Percentiles rank a stretch among this genome's conserved stretches.
Evolutionary conservation across 2,113 vertebrate genomes (phyloP).

Genomic region (Synodontis membranacea): DNA sequence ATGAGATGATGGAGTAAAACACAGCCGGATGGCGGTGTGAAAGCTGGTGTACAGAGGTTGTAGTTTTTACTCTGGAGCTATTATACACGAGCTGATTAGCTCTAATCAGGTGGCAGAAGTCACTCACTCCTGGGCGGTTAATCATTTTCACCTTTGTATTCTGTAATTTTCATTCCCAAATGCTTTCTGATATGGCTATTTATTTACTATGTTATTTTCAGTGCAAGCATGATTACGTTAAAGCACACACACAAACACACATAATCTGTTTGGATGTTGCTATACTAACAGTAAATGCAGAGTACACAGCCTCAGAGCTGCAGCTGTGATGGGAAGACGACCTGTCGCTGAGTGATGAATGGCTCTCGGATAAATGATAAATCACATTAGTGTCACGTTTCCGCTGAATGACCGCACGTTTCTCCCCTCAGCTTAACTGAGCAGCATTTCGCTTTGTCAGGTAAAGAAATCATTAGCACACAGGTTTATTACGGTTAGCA

Average conservation of each 20-base stretch:
- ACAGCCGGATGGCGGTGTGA: neutral
- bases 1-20: neutral
- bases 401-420: neutral
- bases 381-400: conserved; percentile 53
- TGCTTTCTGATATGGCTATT: neutral
- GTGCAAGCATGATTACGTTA: neutral
- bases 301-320: neutral
- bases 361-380: conserved; percentile 46
- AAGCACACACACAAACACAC: neutral
- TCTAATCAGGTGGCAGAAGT: conserved; percentile 7
- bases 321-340: conserved; percentile 58
- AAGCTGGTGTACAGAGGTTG: neutral
- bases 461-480: neutral
- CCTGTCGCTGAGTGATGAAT: conserved; percentile 63
- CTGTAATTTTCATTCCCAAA: conserved; percentile 1
- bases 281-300: neutral
- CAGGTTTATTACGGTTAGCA: neutral
- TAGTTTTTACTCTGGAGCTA: neutral
- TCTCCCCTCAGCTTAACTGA: neutral
- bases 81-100: neutral
- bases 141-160: conserved; percentile 19
- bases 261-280: neutral
- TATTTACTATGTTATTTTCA: neutral
- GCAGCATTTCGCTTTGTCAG: neutral
- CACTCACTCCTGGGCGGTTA: neutral